phyloP scores from a whole-genome alignment of 2,113 vertebrate species.

The Okapia johnstoni region DNA sequence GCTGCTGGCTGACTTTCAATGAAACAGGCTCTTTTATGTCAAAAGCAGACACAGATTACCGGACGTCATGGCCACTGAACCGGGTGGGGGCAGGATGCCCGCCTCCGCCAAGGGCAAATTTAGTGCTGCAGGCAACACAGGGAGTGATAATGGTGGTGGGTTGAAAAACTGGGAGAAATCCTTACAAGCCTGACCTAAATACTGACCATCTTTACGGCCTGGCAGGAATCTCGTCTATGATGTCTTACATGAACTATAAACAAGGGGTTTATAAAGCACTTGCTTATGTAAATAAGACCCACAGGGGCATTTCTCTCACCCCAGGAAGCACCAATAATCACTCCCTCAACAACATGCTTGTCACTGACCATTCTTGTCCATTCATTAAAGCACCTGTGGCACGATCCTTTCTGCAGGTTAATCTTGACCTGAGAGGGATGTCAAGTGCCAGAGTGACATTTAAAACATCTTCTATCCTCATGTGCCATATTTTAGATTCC shows the following conservation, averaged over 20 bases:
- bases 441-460: background rate
- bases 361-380: background rate
- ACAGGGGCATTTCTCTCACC: background rate
- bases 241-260: background rate
- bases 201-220: background rate
- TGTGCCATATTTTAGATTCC: background rate
- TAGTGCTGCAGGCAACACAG: background rate
- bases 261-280: background rate
- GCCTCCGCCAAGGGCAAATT: background rate
- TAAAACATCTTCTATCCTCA: background rate
- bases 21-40: slow-evolving; percentile 3
- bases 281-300: background rate
- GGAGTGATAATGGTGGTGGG: background rate
- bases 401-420: background rate
- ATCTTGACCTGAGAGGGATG: background rate
- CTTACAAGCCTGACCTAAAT: background rate
- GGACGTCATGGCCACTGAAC: background rate
- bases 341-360: background rate
- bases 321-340: background rate
- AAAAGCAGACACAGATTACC: background rate
- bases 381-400: background rate
- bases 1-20: background rate
- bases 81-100: background rate
- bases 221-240: too few relatives aligned
- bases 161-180: background rate